Conservation (phyloP, 2,113 vertebrate species). For the Eurypyga helias region DNA sequence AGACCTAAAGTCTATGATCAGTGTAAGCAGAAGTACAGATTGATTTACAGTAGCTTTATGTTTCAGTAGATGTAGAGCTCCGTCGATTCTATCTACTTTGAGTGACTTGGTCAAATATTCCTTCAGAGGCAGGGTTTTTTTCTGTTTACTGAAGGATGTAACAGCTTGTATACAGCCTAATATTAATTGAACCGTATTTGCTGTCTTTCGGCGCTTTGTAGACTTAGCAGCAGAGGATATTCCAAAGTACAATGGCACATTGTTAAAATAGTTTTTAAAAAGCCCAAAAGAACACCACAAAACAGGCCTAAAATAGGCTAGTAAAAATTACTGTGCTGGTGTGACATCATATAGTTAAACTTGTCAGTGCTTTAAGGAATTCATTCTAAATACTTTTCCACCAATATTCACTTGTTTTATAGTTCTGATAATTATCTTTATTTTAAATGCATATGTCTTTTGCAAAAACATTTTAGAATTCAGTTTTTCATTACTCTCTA, state of each 20-base stretch:
- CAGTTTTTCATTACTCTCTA: rapidly evolving
- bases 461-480: not conserved
- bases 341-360: not conserved
- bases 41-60: not conserved
- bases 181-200: not conserved
- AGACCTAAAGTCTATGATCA: constrained; percentile 98
- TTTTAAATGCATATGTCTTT: not conserved
- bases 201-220: not conserved
- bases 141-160: not conserved
- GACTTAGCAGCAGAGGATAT: not conserved
- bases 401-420: not conserved
- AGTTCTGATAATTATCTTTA: not conserved
- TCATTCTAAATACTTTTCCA: not conserved
- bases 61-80: not conserved
- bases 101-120: not conserved
- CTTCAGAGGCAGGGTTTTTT: not conserved
- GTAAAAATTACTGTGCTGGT: not conserved
- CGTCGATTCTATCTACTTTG: not conserved
- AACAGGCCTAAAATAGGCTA: not conserved
- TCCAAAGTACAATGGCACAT: not conserved
- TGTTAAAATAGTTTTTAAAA: not conserved
- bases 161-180: not conserved
- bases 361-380: not conserved
- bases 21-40: constrained; percentile 81
- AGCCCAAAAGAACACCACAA: not conserved